Base-by-base conservation (phyloP, 2,888 invertebrate genomes). In the Eupsilia transversa region DNA sequence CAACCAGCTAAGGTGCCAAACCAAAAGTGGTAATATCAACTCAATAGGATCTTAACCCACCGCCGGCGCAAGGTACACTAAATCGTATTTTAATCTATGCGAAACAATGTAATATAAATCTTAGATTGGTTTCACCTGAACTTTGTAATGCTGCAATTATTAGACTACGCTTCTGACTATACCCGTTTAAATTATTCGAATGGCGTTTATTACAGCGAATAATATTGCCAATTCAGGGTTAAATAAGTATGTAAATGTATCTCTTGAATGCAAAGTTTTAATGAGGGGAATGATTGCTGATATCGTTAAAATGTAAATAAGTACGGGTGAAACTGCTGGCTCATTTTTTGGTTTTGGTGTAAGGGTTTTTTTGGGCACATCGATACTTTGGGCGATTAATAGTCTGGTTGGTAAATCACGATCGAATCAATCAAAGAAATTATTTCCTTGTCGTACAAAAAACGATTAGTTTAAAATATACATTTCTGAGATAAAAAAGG, bases 81-180 rank as follows among this genome's bases (percentile, higher is more conserved):
- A 92, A 92, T 92, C 90, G 87, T 87, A 88, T 84, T 90, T 89
- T 90, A 92, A 93, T 93, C 91, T 92, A 93, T 91, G 87, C 87
- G 90, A 91, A 92, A 92, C 93, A 93, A 93, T 92, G 89, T 90
- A 89, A 84, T 88, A 93, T 92, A 91, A 93, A 91, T 93, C 89
- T 88, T 60, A 87, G 88, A 93, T 94, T 93, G 89, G 93, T 91
- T 90, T 91, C 92, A 92, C 88, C 83, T 93, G 92, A 92, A 93
- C 91, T 90, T 90, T 91, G 89, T 88, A 89, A 91, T 89, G 87
- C 79, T 74, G 91, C 88, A 90, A 92, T 93, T 91, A 91, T 88
- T 88, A 84, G 77, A 80, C 83, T 85, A 84, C 86, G 92, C 93
- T 93, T 86, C 94, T 90, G 91, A 88, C 72, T 82, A 72, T 85